Conservation (phyloP, 2,797 vertebrate species). For the Lindbergichthys nudifrons region DNA sequence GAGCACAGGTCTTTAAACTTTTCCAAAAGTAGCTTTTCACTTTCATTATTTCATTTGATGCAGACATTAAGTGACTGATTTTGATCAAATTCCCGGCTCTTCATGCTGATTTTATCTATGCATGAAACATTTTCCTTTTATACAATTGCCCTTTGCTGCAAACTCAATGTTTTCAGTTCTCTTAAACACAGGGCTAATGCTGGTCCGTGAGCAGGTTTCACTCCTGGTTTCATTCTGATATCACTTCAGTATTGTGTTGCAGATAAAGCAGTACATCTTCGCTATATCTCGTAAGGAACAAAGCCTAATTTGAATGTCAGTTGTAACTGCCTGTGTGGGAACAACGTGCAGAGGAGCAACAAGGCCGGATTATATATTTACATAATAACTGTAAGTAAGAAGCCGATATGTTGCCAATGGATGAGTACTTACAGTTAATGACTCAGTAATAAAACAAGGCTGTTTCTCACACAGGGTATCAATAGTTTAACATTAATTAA, state of each 20-base stretch:
- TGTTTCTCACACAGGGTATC: constrained; percentile 2
- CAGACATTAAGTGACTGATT: background rate
- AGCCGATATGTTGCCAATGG: background rate
- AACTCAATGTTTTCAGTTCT: constrained; percentile 13
- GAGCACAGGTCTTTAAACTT: background rate
- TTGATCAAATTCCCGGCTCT: background rate
- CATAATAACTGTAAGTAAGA: background rate
- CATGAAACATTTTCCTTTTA: constrained; percentile 2
- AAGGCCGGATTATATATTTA: constrained; percentile 12
- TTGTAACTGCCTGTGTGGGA: constrained; percentile 17
- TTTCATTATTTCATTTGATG: background rate
- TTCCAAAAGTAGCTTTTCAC: background rate
- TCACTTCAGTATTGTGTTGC: background rate
- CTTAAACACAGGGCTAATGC: background rate
- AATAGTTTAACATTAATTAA: background rate
- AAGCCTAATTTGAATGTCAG: constrained; percentile 9
- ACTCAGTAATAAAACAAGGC: constrained; percentile 14
- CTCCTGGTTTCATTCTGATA: background rate
- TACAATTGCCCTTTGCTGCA: background rate
- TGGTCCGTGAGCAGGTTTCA: background rate
- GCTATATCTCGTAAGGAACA: background rate
- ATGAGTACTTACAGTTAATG: constrained; percentile 17
- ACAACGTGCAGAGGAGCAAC: background rate
- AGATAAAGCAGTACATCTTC: constrained; percentile 7
- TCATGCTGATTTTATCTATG: background rate